phyloP scores from a whole-genome alignment of 2,113 vertebrate genomes.

The Lampris megalopsis region DNA sequence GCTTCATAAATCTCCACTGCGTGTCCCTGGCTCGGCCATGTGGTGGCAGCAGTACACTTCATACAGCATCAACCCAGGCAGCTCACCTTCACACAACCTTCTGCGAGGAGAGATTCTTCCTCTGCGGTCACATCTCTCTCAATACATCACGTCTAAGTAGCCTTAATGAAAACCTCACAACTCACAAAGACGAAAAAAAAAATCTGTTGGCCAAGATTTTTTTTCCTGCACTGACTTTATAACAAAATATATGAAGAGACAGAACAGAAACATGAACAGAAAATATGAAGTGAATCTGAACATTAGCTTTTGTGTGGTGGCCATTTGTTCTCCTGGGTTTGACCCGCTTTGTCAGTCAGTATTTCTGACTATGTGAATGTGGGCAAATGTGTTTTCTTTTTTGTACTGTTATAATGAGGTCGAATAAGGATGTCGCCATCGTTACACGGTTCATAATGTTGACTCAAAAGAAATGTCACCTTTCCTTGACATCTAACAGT shows the following conservation, averaged over 20 bases:
- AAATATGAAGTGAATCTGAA: no score
- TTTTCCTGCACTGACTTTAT: no score
- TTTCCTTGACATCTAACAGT: conserved; percentile 10
- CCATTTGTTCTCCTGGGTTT: background rate
- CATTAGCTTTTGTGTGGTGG: no score
- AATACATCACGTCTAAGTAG: no score
- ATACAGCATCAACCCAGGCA: background rate
- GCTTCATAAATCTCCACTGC: background rate
- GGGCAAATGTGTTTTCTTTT: background rate
- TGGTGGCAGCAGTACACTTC: conserved; percentile 69
- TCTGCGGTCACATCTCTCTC: no score
- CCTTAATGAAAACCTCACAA: no score
- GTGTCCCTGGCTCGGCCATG: conserved; percentile 15
- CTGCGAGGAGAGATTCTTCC: no score
- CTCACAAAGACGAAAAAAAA: no score
- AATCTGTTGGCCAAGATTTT: no score
- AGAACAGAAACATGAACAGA: background rate
- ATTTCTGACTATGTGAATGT: no score
- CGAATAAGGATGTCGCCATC: background rate
- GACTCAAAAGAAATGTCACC: background rate
- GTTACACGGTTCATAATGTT: background rate
- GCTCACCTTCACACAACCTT: no score
- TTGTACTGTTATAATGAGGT: background rate
- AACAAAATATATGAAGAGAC: background rate
- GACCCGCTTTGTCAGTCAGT: background rate